These are phyloP conservation scores for Styela clava DNA, from an alignment of 23 tunicate species.

Conservation along the genomic window DNA sequence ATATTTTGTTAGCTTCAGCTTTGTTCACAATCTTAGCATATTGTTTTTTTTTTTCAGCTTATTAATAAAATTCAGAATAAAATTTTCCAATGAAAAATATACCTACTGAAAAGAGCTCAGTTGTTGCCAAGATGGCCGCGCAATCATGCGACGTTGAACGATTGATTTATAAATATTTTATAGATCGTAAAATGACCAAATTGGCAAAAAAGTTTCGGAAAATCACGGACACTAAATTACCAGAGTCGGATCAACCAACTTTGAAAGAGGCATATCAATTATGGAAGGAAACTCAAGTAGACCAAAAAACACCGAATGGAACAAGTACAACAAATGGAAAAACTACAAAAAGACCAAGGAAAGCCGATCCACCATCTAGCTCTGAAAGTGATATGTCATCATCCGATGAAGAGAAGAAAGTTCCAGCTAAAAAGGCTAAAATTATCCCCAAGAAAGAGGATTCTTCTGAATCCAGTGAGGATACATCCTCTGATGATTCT, in stretches of 20 bases:
- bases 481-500: conserved; percentile 7
- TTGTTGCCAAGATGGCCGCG: neutral
- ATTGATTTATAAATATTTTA: conserved; percentile 11
- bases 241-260: neutral
- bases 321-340: neutral
- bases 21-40: too few relatives aligned
- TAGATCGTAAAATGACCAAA: conserved; percentile 6
- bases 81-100: neutral
- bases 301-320: neutral
- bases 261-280: neutral
- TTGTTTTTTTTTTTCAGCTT: too few relatives aligned
- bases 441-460: neutral
- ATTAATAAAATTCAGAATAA: too few relatives aligned
- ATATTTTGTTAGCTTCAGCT: too few relatives aligned
- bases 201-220: conserved; percentile 13
- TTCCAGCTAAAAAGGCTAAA: conserved; percentile 5
- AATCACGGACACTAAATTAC: conserved; percentile 5
- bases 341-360: neutral
- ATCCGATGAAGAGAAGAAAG: neutral
- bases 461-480: neutral
- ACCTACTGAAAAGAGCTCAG: neutral
- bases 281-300: neutral
- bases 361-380: conserved; percentile 13
- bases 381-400: conserved; percentile 8
- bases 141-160: neutral